Conservation (phyloP, 2,888 invertebrate genomes). For the Lysandra coridon region DNA sequence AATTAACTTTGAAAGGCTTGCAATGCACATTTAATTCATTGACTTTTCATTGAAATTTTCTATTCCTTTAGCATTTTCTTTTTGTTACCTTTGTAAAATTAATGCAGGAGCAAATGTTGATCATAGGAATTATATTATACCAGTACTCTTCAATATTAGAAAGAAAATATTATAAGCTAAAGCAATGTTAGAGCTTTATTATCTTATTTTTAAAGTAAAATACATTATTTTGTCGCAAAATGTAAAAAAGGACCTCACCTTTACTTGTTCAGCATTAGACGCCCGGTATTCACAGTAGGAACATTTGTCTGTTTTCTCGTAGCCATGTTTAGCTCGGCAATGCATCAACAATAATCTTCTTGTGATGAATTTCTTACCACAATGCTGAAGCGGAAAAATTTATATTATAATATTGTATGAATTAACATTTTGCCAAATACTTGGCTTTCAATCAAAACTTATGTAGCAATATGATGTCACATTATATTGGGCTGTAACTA, state of each 20-base stretch:
- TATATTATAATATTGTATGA: not conserved
- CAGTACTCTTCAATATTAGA: too few species aligned
- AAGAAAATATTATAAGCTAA: too few species aligned
- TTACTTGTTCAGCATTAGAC: constrained; percentile 64
- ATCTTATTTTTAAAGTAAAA: too few species aligned
- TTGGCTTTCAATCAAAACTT: not conserved
- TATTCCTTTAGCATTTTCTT: too few species aligned
- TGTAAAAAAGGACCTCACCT: constrained; percentile 45
- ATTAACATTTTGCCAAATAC: not conserved
- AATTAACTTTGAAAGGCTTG: too few species aligned
- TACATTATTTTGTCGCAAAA: not conserved
- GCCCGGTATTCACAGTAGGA: constrained; percentile 62
- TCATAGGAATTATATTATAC: too few species aligned
- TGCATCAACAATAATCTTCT: constrained; percentile 60
- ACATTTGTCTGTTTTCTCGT: constrained; percentile 66
- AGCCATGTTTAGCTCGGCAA: constrained; percentile 64
- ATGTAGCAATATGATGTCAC: not conserved
- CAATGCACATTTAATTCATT: too few species aligned
- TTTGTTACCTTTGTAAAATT: too few species aligned
- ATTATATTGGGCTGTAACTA: not conserved
- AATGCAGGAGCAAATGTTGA: too few species aligned
- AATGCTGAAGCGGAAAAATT: constrained; percentile 53
- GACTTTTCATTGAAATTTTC: too few species aligned
- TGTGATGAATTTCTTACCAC: constrained; percentile 67
- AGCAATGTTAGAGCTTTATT: too few species aligned